Evolutionary conservation across 2,113 vertebrate genomes (phyloP).

Genomic region (Herpailurus yagouaroundi): DNA sequence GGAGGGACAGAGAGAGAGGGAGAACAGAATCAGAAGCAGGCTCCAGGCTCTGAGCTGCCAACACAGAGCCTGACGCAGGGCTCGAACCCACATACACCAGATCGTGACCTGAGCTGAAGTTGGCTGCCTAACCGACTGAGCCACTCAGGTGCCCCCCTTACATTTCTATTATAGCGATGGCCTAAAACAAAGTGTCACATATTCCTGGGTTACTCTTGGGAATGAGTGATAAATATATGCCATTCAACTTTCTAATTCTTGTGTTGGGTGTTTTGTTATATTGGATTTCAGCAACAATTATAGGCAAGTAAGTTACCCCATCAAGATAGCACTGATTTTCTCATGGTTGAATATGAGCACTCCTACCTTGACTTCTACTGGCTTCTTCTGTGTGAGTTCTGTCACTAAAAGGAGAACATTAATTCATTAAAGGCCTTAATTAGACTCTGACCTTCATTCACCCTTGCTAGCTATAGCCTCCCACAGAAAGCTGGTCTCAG

Average conservation of each 20-base stretch:
- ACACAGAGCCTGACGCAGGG: too few relatives aligned
- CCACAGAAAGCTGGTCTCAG: neutral
- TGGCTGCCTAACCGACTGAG: too few relatives aligned
- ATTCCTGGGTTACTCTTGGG: neutral
- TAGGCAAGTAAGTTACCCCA: conserved; percentile 39
- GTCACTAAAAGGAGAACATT: neutral
- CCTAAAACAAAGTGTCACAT: neutral
- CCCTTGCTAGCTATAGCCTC: neutral
- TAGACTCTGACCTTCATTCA: neutral
- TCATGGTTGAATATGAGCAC: neutral
- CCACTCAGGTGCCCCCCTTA: neutral
- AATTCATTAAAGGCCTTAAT: neutral
- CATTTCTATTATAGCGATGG: neutral
- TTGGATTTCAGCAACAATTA: conserved; percentile 46
- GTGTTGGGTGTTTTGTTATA: neutral
- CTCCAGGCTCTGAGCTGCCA: too few relatives aligned
- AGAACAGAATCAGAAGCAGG: too few relatives aligned
- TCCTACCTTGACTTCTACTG: conserved; percentile 10
- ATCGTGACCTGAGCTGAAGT: too few relatives aligned
- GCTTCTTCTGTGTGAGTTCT: conserved; percentile 38
- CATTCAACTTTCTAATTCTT: conserved; percentile 48
- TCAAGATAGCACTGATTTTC: conserved; percentile 22
- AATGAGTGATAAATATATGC: neutral
- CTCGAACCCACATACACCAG: too few relatives aligned
- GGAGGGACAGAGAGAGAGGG: too few relatives aligned